A percentile compares a stretch with the other conserved stretches of the same genome.
Conservation (phyloP, 2,113 vertebrate species). For the Catagonus wagneri region DNA sequence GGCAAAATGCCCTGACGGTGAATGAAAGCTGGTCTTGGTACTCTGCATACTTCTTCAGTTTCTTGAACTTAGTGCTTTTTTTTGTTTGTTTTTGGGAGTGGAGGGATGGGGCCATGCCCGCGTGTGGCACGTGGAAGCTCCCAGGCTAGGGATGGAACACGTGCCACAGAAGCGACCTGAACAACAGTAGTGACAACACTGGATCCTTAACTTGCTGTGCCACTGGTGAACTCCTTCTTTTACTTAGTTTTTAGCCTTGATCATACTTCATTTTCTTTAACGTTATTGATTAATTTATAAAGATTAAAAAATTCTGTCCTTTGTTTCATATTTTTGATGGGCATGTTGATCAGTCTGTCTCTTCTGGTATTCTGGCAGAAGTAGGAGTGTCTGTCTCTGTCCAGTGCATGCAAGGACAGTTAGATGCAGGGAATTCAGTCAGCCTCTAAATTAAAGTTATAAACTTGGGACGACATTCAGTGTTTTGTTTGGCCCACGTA, state of each 20-base stretch:
- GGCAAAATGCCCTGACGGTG: neutral
- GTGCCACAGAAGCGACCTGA: too few species aligned
- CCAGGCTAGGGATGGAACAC: too few species aligned
- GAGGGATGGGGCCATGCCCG: too few species aligned
- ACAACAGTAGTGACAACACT: too few species aligned
- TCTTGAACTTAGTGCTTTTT: neutral
- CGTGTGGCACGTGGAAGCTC: too few species aligned
- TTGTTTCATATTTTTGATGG: conserved; percentile 30
- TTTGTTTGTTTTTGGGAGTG: too few species aligned
- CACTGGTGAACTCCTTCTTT: neutral
- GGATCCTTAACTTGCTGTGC: too few species aligned
- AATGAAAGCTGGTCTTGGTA: conserved; percentile 33
- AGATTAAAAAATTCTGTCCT: conserved; percentile 18
- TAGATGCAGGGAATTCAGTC: conserved; percentile 46
- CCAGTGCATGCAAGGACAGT: neutral
- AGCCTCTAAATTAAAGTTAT: conserved; percentile 44
- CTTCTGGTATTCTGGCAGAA: conserved; percentile 21
- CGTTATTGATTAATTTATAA: conserved; percentile 45
- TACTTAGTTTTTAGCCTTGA: conserved; percentile 20
- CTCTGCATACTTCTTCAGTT: neutral
- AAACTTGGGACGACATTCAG: conserved; percentile 22
- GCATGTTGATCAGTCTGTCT: neutral
- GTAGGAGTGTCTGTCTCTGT: neutral
- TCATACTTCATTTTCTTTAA: neutral
- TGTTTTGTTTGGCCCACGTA: conserved; percentile 51